Percentiles rank a stretch among this genome's conserved stretches.
phyloP scores from a whole-genome alignment of 1,140 invertebrate species.

The Ceratina australensis region DNA sequence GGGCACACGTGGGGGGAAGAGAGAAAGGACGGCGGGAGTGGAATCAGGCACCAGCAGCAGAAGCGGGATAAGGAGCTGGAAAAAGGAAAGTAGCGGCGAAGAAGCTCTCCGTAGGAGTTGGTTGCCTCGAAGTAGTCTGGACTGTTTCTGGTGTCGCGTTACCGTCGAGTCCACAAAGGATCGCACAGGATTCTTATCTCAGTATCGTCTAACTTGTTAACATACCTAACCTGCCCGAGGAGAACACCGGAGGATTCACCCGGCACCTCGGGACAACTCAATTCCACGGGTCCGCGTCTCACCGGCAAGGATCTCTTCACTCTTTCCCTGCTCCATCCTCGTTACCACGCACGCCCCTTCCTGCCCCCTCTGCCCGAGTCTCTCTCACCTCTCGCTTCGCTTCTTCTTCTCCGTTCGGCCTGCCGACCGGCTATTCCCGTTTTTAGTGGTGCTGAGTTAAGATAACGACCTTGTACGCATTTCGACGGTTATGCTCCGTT shows the following conservation, averaged over 20 bases:
- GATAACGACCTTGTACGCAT: conserved; percentile 70
- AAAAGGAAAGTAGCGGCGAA: conserved; percentile 42
- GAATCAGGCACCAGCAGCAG: conserved; percentile 35
- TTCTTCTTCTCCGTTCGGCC: conserved; percentile 17
- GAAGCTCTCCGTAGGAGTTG: conserved; percentile 37
- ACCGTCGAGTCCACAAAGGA: conserved; percentile 72
- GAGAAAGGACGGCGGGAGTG: conserved; percentile 5
- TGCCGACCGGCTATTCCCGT: conserved; percentile 42
- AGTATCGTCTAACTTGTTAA: conserved; percentile 76
- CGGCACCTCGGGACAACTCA: conserved; percentile 68
- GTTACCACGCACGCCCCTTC: not conserved
- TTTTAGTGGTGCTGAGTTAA: conserved; percentile 66
- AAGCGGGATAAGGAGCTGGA: conserved; percentile 31
- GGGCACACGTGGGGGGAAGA: too few species aligned
- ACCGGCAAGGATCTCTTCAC: conserved; percentile 9
- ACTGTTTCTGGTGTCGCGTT: conserved; percentile 74
- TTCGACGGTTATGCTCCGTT: conserved; percentile 61
- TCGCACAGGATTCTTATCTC: conserved; percentile 73
- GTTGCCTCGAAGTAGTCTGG: conserved; percentile 53
- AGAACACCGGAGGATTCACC: conserved; percentile 61
- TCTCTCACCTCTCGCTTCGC: conserved; percentile 14
- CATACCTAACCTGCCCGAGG: conserved; percentile 71
- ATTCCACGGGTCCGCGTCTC: conserved; percentile 50
- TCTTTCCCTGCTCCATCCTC: not conserved
- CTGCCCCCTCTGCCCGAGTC: not conserved